These are phyloP conservation scores for Caenorhabditis japonica DNA, from an alignment of 2,888 invertebrate genomes.

Conservation along the genomic window DNA sequence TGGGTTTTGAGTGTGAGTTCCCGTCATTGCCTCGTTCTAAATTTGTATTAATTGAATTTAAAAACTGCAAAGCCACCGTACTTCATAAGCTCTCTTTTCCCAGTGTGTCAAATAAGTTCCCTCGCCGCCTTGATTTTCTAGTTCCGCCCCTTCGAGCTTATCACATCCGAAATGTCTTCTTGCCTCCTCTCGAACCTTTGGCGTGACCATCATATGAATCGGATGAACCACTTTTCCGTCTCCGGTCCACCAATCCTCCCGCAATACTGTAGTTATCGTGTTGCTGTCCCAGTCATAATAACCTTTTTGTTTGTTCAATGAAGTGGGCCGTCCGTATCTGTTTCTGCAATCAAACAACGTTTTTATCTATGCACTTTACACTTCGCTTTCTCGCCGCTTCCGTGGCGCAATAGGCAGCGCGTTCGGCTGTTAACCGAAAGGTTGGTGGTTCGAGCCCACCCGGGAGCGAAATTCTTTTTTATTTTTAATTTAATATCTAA, in stretches of 20 bases:
- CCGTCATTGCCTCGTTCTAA: conserved; percentile 98
- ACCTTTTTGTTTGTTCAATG: conserved; percentile 69
- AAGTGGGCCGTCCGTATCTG: conserved; percentile 69
- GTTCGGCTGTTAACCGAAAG: conserved; percentile 78
- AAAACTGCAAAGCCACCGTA: conserved; percentile 77
- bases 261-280: conserved; percentile 86
- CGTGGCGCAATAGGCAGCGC: conserved; percentile 72
- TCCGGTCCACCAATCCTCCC: conserved; percentile 85
- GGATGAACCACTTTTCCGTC: conserved; percentile 83
- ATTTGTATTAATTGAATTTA: not conserved
- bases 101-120: conserved; percentile 97
- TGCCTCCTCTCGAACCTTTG: conserved; percentile 88
- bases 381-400: conserved; percentile 26
- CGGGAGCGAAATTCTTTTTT: conserved; percentile 81
- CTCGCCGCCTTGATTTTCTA: conserved; percentile 97
- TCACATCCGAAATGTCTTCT: conserved; percentile 72
- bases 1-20: conserved; percentile 97
- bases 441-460: conserved; percentile 78
- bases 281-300: conserved; percentile 91
- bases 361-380: conserved; percentile 10
- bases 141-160: conserved; percentile 91
- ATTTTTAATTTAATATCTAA: conserved; percentile 15
- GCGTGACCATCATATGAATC: conserved; percentile 91
- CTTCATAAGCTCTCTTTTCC: conserved; percentile 98
- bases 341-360: conserved; percentile 60